A percentile compares a stretch with the other conserved stretches of the same genome.
phyloP scores from a whole-genome alignment of 2,797 vertebrate genomes.

The Gobio occitaniae region DNA sequence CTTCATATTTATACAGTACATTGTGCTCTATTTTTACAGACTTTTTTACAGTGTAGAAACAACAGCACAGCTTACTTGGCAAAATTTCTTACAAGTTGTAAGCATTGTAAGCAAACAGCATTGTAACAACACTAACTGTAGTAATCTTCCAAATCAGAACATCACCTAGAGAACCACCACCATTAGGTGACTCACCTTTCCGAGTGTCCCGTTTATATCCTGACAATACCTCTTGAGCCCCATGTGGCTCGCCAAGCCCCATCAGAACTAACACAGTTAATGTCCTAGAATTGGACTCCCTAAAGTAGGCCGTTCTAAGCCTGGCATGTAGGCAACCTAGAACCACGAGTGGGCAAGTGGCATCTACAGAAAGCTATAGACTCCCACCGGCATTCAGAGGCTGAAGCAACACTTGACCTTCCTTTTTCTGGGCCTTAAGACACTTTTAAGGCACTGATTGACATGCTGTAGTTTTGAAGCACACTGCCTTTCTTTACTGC shows the following conservation, averaged over 20 bases:
- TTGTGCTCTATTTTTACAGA: too few species aligned
- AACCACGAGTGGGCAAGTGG: slow-evolving; percentile 45
- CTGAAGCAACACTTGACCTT: slow-evolving; percentile 15
- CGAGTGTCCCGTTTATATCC: slow-evolving; percentile 39
- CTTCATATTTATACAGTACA: too few species aligned
- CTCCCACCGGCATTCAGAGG: slow-evolving; percentile 13
- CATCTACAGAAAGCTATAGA: slow-evolving; percentile 23
- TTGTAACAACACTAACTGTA: background rate
- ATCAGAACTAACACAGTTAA: slow-evolving; percentile 63
- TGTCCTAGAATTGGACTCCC: slow-evolving; percentile 66
- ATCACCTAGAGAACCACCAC: background rate
- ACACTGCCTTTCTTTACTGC: background rate
- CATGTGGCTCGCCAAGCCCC: slow-evolving; percentile 30
- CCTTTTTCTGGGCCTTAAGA: background rate
- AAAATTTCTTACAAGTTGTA: background rate
- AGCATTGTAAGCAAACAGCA: background rate
- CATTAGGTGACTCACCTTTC: slow-evolving; percentile 8
- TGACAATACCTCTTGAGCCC: slow-evolving; percentile 43
- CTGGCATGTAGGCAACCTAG: slow-evolving; percentile 44
- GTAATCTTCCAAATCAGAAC: slow-evolving; percentile 1
- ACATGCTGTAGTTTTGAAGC: background rate
- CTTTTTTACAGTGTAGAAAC: background rate
- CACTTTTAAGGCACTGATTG: background rate
- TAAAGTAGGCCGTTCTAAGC: slow-evolving; percentile 62
- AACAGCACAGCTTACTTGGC: background rate